Conservation (phyloP, 2,888 invertebrate genomes). For the Caenorhabditis zanzibari region DNA sequence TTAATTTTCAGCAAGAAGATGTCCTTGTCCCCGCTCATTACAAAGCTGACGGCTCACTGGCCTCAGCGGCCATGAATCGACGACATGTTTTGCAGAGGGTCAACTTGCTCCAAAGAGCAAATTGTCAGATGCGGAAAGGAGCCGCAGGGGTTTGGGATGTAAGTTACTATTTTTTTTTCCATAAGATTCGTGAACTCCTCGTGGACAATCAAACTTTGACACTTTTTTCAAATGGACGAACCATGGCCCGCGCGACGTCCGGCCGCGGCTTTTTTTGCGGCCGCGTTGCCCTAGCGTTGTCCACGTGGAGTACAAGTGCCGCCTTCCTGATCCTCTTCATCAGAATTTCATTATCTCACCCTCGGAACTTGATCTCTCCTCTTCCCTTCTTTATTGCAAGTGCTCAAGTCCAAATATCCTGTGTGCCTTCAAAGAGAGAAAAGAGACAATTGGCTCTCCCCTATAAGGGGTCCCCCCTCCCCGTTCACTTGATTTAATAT, state of each 20-base stretch:
- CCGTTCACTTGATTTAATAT: constrained; percentile 60
- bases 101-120: constrained; percentile 67
- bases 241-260: no score
- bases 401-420: constrained; percentile 40
- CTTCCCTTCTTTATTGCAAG: constrained; percentile 9
- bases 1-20: constrained; percentile 25
- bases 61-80: constrained; percentile 16
- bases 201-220: no score
- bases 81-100: constrained; percentile 39
- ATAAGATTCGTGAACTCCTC: not conserved
- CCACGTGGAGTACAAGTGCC: not conserved
- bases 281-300: no score
- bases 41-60: constrained; percentile 26
- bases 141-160: constrained; percentile 73
- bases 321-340: not conserved
- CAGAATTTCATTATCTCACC: constrained; percentile 9
- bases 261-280: no score
- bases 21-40: not conserved
- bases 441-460: constrained; percentile 43
- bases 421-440: not conserved
- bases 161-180: constrained; percentile 36
- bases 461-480: no score
- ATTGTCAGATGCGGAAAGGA: constrained; percentile 69
- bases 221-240: no score
- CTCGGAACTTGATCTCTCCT: constrained; percentile 11